A percentile compares a stretch with the other conserved stretches of the same genome.
These are phyloP conservation scores for Enteromius anoplus DNA, from an alignment of 2,797 vertebrate genomes.

Conservation along the genomic window DNA sequence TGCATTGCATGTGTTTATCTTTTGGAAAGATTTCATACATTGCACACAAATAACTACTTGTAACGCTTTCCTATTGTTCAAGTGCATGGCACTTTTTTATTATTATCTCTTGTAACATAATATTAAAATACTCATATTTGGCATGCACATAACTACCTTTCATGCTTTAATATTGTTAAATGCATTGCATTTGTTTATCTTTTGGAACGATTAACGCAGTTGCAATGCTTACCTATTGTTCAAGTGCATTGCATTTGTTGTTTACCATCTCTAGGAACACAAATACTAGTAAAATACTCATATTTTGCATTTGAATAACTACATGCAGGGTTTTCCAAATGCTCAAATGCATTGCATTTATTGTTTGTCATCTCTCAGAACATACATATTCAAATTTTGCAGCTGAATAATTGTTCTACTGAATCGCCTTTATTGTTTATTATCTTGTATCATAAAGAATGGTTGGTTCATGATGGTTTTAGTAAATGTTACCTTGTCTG, in stretches of 20 bases:
- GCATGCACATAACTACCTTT: too few species aligned
- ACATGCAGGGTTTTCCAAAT: too few species aligned
- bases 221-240: background rate
- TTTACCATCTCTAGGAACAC: too few species aligned
- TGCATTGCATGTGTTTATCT: background rate
- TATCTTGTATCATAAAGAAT: background rate
- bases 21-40: background rate
- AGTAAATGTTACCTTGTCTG: slow-evolving; percentile 79
- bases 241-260: background rate
- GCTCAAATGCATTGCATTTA: background rate
- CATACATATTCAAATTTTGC: background rate
- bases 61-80: background rate
- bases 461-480: background rate
- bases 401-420: background rate
- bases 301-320: background rate
- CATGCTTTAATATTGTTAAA: background rate
- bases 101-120: background rate
- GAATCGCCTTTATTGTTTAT: background rate
- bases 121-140: background rate
- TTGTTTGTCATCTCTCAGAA: background rate
- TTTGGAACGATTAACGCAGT: background rate
- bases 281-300: too few species aligned
- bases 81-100: background rate
- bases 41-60: background rate
- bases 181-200: background rate